Conservation (phyloP, 2,113 vertebrate species). For the Ursus arctos region DNA sequence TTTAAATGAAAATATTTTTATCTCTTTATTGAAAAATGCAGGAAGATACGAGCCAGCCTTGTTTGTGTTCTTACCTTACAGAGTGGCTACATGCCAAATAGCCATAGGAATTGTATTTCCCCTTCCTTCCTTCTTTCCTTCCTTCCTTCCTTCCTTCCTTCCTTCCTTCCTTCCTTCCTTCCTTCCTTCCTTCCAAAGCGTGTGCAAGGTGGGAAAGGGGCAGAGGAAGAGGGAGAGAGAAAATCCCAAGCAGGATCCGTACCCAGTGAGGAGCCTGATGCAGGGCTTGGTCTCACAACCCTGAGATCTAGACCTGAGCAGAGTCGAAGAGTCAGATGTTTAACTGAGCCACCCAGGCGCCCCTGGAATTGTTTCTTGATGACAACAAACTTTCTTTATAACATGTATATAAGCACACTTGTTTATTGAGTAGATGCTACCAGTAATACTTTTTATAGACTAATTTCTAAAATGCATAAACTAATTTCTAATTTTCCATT, state of each 20-base stretch:
- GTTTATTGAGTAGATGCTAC: neutral
- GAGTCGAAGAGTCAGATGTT: neutral
- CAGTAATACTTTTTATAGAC: neutral
- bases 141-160: too few relatives aligned
- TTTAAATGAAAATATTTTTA: conserved; percentile 34
- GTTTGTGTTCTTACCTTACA: neutral
- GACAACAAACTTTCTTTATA: neutral
- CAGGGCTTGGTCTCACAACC: neutral
- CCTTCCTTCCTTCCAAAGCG: too few relatives aligned
- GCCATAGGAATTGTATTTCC: neutral
- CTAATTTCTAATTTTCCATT: conserved; percentile 20
- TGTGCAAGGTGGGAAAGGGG: neutral
- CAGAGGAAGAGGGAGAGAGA: neutral
- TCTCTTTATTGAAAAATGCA: neutral
- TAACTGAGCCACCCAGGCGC: neutral
- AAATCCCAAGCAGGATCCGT: neutral
- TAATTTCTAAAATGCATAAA: conserved; percentile 32
- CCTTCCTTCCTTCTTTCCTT: too few relatives aligned
- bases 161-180: too few relatives aligned
- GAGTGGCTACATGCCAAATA: neutral
- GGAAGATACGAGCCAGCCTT: neutral
- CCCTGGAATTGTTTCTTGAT: neutral
- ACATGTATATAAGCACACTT: neutral
- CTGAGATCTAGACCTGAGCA: neutral
- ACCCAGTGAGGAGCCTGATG: neutral